Base-by-base conservation (phyloP, 2,797 vertebrate species). In the Chrysolophus pictus region DNA sequence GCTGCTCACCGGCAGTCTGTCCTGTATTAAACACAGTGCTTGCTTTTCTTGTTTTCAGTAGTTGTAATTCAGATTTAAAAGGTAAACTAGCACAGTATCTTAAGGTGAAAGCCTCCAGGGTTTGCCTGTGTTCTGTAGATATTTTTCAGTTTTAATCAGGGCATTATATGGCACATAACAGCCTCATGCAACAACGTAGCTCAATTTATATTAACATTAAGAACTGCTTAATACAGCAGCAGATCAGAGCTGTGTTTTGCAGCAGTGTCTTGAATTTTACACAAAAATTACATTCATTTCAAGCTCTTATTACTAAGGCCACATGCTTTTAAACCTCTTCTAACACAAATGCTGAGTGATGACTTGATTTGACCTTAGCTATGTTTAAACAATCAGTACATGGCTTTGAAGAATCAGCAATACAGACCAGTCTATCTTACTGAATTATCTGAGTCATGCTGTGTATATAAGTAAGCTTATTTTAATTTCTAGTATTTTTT, bases 381-480 rank as follows among this genome's bases (percentile, higher is more conserved):
- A 1, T 70, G 18, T 82, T 90, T 84, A 80, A 91, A 88, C 14
- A 87, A 77, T 56, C 60, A 64, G 19, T 55, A 90, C 37, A 49
- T 44, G 73, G 46, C 31, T 95, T 88, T 85, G 46, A 90, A n/a
- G 53, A 31, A 42, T 56, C 70, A 55, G 26, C 56, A 77, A 39
- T 14, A 22, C 49, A 23, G 53, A 75, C 55, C 41, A 74, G 11
- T 88, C 90, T 58, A 8, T 73, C 67, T 51, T 64, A 49, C 28
- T 79, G 42, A 75, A 33, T 71, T 55, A 33, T 91, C 33, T 87
- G 68, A 62, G 68, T 76, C 35, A 72, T 79, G 72, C 85, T 64
- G 9, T 76, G 46, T 47, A 47, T 47, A 23, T 23, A 47, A 23
- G 46, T 23, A 12, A 47, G 46, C 22, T 47, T 23, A 47, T 47